Base-by-base conservation (phyloP, 2,113 vertebrate species). In the Alaudala cheleensis region DNA sequence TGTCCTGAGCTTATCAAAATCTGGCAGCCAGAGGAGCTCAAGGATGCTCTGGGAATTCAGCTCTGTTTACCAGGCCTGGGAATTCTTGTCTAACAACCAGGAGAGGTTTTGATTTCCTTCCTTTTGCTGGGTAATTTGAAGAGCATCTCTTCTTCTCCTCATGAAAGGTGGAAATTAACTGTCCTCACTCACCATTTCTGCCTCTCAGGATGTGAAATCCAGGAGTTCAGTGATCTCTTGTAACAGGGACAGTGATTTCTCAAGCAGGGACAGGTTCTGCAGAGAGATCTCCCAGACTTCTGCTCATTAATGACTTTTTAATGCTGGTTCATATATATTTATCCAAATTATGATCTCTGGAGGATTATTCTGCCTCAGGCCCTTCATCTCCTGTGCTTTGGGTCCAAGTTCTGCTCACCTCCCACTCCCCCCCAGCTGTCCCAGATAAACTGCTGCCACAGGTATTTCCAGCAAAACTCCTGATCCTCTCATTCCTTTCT, bases 31-130 rank as follows among this genome's bases (percentile, higher is more conserved):
- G 66, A 90, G 71, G 70, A 92, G 62, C 49, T 90, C 11, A 65
- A 21, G 66, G 88, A 62, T 85, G 74, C 66, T 86, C 62, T 82
- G 93, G 93, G 85, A 92, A 90, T 88, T 90, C 71, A 77, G 85
- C 54, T 92, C 86, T 82, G 50, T 80, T 86, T 86, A 33, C 58
- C 60, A 60, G 34, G 47, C 56, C 77, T 90, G 71, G 71, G 62
- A 58, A 33, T 88, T 62, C 34, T 74, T 51, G 16, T 65, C 47
- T 29, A 44, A 39, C 58, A 62, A 15, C 28, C 24, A 37, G 42
- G 29, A 66, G 86, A 40, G 57, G 54, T 24, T 93, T 92, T 78
- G 21, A 90, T 91, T 94, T 73, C 85, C 56, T 54, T 85, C 78
- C 53, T 23, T 85, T 86, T 21, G 24, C 51, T 56, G 90, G 28